Evolutionary conservation across 2,888 invertebrate species (phyloP).

Genomic region (Drosophila formosana): DNA sequence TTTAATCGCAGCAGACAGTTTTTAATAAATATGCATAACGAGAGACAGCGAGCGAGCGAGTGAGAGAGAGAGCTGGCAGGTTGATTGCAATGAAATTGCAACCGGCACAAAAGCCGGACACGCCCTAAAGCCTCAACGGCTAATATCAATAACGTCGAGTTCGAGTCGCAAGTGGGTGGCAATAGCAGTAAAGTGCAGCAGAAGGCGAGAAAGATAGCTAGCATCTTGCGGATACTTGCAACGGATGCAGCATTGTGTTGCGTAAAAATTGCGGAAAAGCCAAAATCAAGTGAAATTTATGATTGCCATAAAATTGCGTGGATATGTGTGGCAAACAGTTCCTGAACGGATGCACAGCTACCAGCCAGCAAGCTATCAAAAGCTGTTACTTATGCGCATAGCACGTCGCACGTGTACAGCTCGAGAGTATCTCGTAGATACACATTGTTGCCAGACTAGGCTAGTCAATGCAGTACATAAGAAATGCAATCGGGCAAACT

Average conservation of each 20-base stretch:
- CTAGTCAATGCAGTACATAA: conserved; percentile 38
- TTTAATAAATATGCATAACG: conserved; percentile 80
- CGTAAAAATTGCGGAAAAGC: conserved; percentile 59
- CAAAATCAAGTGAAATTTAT: conserved; percentile 76
- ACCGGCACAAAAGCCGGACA: conserved; percentile 30
- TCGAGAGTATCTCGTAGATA: conserved; percentile 13
- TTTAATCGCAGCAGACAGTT: conserved; percentile 80
- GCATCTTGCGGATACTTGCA: conserved; percentile 45
- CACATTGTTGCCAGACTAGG: conserved; percentile 31
- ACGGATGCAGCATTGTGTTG: conserved; percentile 64
- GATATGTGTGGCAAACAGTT: conserved; percentile 37
- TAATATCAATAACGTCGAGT: conserved; percentile 43
- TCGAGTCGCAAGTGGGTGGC: conserved; percentile 17
- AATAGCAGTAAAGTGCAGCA: neutral
- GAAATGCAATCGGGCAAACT: conserved; percentile 66
- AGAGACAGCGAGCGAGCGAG: neutral
- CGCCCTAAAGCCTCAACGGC: conserved; percentile 30
- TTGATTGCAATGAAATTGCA: conserved; percentile 38
- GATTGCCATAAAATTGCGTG: conserved; percentile 77
- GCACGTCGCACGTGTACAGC: conserved; percentile 24
- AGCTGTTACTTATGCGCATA: conserved; percentile 51
- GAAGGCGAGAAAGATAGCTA: neutral
- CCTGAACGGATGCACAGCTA: conserved; percentile 20
- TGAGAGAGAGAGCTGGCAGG: neutral
- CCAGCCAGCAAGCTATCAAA: neutral